Evolutionary conservation across 2,888 invertebrate genomes (phyloP).

Genomic region (Polymixis lichenea): DNA sequence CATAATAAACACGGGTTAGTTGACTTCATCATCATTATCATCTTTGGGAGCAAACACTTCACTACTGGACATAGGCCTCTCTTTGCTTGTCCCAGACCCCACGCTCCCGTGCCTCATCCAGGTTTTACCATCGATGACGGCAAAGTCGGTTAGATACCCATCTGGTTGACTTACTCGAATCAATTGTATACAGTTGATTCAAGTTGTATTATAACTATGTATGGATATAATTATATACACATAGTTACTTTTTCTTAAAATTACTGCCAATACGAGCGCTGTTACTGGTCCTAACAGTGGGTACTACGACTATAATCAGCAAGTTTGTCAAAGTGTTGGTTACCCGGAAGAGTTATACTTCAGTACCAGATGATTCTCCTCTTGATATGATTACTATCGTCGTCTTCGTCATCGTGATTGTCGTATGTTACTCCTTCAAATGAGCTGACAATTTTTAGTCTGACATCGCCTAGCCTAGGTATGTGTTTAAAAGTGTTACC

Average conservation of each 20-base stretch:
- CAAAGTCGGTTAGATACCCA: background rate
- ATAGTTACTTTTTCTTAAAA: background rate
- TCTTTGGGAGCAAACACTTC: background rate
- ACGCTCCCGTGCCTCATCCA: background rate
- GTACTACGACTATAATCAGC: background rate
- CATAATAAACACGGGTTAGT: background rate
- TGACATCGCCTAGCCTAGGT: background rate
- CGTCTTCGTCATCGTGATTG: no score
- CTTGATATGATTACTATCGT: background rate
- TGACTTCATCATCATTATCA: background rate
- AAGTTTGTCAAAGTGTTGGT: background rate
- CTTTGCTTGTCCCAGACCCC: background rate
- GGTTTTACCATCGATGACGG: background rate
- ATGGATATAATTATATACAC: no score
- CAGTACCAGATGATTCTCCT: background rate
- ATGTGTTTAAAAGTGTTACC: background rate
- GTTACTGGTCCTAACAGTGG: no score
- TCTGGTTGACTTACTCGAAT: no score
- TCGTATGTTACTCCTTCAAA: background rate
- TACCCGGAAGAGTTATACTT: background rate
- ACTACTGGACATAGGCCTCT: background rate
- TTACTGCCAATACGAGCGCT: background rate
- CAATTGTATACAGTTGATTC: background rate
- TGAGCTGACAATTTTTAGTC: background rate
- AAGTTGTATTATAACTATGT: no score